Conservation (phyloP, 2,888 invertebrate genomes). For the Unio pictorum region DNA sequence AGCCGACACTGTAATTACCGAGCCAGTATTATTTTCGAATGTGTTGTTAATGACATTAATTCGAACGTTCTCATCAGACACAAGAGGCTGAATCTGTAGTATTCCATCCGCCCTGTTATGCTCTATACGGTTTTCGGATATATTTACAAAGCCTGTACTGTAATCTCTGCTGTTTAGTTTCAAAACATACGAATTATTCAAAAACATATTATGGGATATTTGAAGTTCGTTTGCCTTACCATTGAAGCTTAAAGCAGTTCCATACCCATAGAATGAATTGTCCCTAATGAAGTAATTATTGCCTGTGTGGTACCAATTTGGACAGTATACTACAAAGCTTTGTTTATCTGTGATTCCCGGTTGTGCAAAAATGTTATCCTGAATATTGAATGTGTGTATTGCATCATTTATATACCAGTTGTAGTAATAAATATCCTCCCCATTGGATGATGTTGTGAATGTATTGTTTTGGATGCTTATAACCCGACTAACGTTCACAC, state of each 20-base stretch:
- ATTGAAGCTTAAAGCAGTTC: background rate
- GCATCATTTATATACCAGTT: background rate
- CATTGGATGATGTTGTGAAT: constrained; percentile 1
- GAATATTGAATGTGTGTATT: too few relatives aligned
- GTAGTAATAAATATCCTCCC: constrained; percentile 1
- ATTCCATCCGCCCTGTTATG: constrained; percentile 1
- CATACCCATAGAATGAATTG: constrained; percentile 6
- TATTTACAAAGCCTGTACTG: too few relatives aligned
- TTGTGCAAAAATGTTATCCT: too few relatives aligned
- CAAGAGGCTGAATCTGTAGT: constrained; percentile 1
- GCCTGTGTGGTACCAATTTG: background rate
- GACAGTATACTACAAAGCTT: too few relatives aligned
- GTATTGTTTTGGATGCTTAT: constrained; percentile 10
- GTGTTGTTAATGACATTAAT: background rate
- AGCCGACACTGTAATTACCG: constrained; percentile 7
- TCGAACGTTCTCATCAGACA: too few relatives aligned
- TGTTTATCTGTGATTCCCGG: too few relatives aligned
- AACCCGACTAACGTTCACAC: too few relatives aligned
- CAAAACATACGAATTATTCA: too few relatives aligned
- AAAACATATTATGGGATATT: too few relatives aligned
- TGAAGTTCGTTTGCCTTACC: too few relatives aligned
- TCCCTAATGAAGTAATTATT: constrained; percentile 1
- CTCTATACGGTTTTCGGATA: background rate
- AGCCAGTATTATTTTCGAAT: constrained; percentile 17
- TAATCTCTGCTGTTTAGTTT: too few relatives aligned